phyloP scores from a whole-genome alignment of 2,797 vertebrate genomes.

The Coranthus polyacanthus region DNA sequence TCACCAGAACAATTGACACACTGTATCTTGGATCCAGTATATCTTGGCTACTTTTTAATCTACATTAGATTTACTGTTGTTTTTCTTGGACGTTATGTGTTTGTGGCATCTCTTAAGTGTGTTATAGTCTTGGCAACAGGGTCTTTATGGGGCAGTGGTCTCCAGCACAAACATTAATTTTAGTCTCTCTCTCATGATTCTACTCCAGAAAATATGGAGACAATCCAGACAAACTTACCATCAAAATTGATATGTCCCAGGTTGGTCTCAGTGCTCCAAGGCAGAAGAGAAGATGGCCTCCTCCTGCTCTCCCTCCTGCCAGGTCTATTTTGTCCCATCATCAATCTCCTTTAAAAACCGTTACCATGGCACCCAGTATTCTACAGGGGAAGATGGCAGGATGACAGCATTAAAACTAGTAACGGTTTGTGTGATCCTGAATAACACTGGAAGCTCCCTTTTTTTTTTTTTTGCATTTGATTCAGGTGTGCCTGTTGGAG shows the following conservation, averaged over 20 bases:
- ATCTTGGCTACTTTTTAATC: conserved; percentile 37
- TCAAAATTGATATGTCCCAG: conserved; percentile 14
- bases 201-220: too few relatives aligned
- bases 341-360: conserved; percentile 53
- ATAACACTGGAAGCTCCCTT: too few relatives aligned
- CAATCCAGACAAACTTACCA: conserved; percentile 9
- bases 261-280: conserved; percentile 24
- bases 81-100: conserved; percentile 39
- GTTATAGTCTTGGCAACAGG: conserved; percentile 28
- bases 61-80: conserved; percentile 8
- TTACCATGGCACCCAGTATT: conserved; percentile 56
- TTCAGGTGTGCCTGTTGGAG: conserved; percentile 54
- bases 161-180: conserved; percentile 4
- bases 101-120: conserved; percentile 22
- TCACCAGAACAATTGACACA: conserved; percentile 36
- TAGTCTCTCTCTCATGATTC: conserved; percentile 27
- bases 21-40: conserved; percentile 26
- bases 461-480: conserved; percentile 14
- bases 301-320: conserved; percentile 25
- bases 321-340: conserved; percentile 47
- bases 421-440: conserved; percentile 51
- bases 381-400: conserved; percentile 43
- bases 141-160: background rate
- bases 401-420: conserved; percentile 45
- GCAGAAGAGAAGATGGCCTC: conserved; percentile 23